These are phyloP conservation scores for Dasypus novemcinctus DNA, from an alignment of 2,113 vertebrate species.

Conservation along the genomic window DNA sequence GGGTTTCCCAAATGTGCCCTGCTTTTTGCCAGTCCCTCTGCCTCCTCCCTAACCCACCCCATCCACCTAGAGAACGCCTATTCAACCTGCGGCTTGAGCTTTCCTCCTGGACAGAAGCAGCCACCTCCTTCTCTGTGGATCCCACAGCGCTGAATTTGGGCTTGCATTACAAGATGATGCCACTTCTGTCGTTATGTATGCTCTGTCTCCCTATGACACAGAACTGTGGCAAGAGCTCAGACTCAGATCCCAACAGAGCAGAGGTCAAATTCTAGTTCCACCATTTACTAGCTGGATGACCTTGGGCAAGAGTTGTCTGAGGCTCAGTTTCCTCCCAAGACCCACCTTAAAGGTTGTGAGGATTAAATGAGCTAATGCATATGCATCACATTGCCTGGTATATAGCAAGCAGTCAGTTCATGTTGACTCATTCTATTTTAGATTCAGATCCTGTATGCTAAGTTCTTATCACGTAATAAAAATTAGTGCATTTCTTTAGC, in stretches of 20 bases:
- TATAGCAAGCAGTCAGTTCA: not conserved
- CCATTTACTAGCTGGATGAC: not conserved
- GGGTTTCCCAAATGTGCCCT: not conserved
- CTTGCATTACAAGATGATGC: not conserved
- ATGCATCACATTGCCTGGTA: not conserved
- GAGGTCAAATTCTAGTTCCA: slow-evolving; percentile 38
- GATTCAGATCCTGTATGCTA: not conserved
- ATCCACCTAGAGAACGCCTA: not conserved
- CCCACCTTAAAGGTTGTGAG: not conserved
- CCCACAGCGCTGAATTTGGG: not conserved
- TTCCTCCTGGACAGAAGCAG: not conserved
- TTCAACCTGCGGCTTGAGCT: not conserved
- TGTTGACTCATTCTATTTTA: not conserved
- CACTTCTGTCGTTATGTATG: not conserved
- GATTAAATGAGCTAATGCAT: not conserved
- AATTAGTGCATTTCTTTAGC: not conserved
- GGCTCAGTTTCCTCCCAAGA: not conserved
- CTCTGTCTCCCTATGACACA: not conserved
- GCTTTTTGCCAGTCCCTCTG: not conserved
- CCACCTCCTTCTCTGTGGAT: not conserved
- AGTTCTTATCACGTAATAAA: not conserved
- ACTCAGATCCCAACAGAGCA: not conserved
- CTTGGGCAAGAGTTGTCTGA: not conserved
- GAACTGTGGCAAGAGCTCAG: not conserved
- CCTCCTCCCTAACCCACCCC: not conserved